Evolutionary conservation across 2,888 invertebrate species (phyloP).

Genomic region (Epinotia bilunana): DNA sequence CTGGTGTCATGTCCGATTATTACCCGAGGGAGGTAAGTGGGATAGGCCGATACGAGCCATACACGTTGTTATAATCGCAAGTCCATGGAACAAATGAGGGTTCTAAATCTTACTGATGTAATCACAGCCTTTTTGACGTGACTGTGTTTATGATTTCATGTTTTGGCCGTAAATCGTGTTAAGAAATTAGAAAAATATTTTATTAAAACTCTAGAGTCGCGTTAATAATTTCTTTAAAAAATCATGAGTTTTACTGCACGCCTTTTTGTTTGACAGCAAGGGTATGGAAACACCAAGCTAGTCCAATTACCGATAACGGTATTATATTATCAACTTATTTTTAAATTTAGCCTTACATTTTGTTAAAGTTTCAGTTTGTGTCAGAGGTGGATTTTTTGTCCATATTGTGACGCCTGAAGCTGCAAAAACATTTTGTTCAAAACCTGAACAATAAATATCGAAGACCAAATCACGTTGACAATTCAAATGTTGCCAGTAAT

Average conservation of each 20-base stretch:
- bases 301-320: neutral
- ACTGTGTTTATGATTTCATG: neutral
- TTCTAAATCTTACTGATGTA: conserved; percentile 18
- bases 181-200: neutral
- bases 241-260: neutral
- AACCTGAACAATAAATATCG: neutral
- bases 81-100: conserved; percentile 27
- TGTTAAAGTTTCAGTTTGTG: neutral
- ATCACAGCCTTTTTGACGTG: neutral
- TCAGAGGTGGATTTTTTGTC: neutral
- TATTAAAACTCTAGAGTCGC: neutral
- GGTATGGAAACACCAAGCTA: neutral
- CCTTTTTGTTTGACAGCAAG: neutral
- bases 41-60: conserved; percentile 5
- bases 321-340: too few species aligned
- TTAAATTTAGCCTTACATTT: neutral
- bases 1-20: conserved; percentile 27
- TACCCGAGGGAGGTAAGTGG: conserved; percentile 7
- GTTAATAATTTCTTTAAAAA: neutral
- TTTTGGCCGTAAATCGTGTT: neutral
- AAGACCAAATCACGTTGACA: conserved; percentile 25
- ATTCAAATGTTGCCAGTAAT: conserved; percentile 6
- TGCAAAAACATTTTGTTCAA: neutral
- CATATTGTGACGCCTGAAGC: neutral
- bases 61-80: conserved; percentile 16